Evolutionary conservation across 2,888 invertebrate species (phyloP).

Genomic region (Ectemnius continuus): DNA sequence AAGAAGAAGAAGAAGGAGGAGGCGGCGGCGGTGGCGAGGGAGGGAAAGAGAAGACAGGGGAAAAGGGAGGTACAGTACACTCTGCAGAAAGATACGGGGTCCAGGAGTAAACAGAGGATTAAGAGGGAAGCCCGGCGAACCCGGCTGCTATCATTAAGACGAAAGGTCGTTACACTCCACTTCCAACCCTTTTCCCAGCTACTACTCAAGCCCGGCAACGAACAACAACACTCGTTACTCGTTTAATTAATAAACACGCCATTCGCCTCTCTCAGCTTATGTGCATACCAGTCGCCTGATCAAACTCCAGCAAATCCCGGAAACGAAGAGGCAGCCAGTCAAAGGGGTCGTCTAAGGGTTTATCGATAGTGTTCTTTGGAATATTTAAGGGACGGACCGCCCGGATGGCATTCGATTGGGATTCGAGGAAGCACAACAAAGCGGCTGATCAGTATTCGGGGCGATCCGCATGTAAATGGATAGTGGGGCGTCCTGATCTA

Average conservation of each 20-base stretch:
- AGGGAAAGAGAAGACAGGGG: neutral
- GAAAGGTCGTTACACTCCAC: conserved; percentile 50
- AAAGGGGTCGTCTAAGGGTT: neutral
- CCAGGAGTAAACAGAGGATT: neutral
- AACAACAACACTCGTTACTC: conserved; percentile 52
- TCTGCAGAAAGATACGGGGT: neutral
- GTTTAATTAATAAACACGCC: conserved; percentile 63
- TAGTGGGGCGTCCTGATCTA: conserved; percentile 14
- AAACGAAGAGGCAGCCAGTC: no score
- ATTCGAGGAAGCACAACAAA: conserved; percentile 14
- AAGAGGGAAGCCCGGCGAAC: conserved; percentile 14
- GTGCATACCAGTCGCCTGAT: no score
- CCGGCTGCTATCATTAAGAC: conserved; percentile 36
- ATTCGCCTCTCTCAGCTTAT: conserved; percentile 20
- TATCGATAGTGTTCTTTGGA: conserved; percentile 17
- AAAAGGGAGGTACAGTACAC: neutral
- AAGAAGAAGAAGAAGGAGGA: conserved; percentile 11
- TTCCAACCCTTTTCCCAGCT: conserved; percentile 14
- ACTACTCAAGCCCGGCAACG: conserved; percentile 27
- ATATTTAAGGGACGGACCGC: conserved; percentile 8
- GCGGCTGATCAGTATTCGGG: conserved; percentile 40
- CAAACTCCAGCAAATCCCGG: no score
- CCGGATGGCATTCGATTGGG: conserved; percentile 3
- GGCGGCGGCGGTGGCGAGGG: neutral
- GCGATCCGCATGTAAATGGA: conserved; percentile 43